Evolutionary conservation across 37 sponge, comb jelly and placozoan genomes (phyloP).

Genomic region (Geodia barretti): DNA sequence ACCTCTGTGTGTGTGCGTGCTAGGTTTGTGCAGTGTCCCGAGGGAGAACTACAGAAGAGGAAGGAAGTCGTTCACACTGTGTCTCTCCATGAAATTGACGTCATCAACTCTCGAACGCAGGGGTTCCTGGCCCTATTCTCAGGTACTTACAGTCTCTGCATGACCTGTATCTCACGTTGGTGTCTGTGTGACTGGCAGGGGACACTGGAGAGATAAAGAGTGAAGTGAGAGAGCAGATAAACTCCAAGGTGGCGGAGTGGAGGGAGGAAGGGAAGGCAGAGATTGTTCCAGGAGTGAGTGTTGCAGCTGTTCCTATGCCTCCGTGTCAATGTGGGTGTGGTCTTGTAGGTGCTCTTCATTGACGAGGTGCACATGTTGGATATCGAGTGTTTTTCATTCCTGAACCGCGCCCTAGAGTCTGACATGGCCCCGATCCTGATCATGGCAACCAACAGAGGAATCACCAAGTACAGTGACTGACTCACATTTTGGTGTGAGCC

Average conservation of each 20-base stretch:
- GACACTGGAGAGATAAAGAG: constrained; percentile 97
- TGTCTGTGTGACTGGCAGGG: constrained; percentile 33
- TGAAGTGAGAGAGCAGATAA: constrained; percentile 98
- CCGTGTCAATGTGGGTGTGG: constrained; percentile 1
- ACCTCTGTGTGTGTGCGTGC: background rate
- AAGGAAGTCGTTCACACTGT: constrained; percentile 99
- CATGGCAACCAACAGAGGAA: constrained; percentile 98
- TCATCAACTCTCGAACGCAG: constrained; percentile 96
- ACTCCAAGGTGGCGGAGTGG: constrained; percentile 97
- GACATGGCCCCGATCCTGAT: constrained; percentile 97
- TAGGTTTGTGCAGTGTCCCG: constrained; percentile 99
- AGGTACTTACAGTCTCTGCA: constrained; percentile 41
- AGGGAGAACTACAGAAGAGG: constrained; percentile 97
- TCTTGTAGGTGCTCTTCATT: constrained; percentile 88
- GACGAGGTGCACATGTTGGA: constrained; percentile 99
- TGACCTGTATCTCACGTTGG: background rate
- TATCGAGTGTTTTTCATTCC: constrained; percentile 98
- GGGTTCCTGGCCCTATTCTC: constrained; percentile 99
- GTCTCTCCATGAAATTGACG: constrained; percentile 97
- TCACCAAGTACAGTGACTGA: constrained; percentile 63
- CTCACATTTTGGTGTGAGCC: background rate
- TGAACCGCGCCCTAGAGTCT: constrained; percentile 95
- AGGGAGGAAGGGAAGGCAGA: constrained; percentile 99
- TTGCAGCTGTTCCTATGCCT: too few species aligned
- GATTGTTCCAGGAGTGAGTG: constrained; percentile 94